Percentiles rank a stretch among this genome's conserved stretches.
Evolutionary conservation across 1,140 invertebrate genomes (phyloP).

Genomic region (Trachelipus rathkii): DNA sequence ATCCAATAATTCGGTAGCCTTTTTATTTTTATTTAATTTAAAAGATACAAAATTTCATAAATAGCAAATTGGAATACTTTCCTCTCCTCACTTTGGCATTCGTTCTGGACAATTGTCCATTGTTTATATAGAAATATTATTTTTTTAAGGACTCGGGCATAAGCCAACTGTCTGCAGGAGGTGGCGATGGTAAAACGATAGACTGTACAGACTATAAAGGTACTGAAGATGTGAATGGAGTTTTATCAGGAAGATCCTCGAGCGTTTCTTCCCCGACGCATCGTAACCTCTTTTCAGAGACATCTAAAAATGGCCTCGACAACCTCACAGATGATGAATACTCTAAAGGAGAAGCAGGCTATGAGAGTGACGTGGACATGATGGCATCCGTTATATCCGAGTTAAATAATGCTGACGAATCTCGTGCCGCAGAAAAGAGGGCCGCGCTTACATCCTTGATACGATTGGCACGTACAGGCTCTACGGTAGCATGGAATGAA

Average conservation of each 20-base stretch:
- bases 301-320: constrained; percentile 39
- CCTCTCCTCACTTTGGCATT: no score
- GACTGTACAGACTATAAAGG: constrained; percentile 58
- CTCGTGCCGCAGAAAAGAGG: constrained; percentile 50
- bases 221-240: constrained; percentile 35
- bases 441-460: constrained; percentile 53
- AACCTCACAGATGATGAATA: constrained; percentile 45
- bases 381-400: constrained; percentile 41
- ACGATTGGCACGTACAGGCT: constrained; percentile 53
- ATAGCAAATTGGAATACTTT: no score
- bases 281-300: constrained; percentile 38
- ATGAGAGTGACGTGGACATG: constrained; percentile 41
- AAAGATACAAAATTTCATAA: no score
- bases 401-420: constrained; percentile 35
- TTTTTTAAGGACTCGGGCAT: constrained; percentile 74
- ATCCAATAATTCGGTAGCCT: no score
- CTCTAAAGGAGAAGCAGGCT: constrained; percentile 29
- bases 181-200: constrained; percentile 49
- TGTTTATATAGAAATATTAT: no score
- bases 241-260: constrained; percentile 42
- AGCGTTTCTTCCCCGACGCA: constrained; percentile 44
- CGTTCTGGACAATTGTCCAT: no score
- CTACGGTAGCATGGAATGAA: constrained; percentile 55
- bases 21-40: no score
- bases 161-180: constrained; percentile 67